Percentiles rank a stretch among this genome's conserved stretches.
These are phyloP conservation scores for Parazoanthus darwini DNA, from an alignment of 92 coral and sea anemone genomes.

Conservation along the genomic window DNA sequence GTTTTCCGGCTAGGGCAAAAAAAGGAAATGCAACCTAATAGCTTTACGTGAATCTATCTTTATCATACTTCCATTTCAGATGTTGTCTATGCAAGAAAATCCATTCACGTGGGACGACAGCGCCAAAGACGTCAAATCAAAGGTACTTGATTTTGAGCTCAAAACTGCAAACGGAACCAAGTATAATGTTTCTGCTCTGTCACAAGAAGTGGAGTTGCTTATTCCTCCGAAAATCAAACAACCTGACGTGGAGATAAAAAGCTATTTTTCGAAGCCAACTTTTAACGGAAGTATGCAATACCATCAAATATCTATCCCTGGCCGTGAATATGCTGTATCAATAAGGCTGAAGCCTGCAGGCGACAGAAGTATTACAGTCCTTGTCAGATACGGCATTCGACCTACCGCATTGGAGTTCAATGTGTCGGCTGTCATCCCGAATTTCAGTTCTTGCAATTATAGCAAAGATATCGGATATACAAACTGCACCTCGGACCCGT, in stretches of 20 bases:
- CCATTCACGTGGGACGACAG: slow-evolving; percentile 84
- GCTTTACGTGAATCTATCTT: too few relatives aligned
- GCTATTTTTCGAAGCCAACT: slow-evolving; percentile 72
- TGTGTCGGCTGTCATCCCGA: slow-evolving; percentile 64
- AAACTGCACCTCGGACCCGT: slow-evolving; percentile 70
- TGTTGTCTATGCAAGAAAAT: slow-evolving; percentile 65
- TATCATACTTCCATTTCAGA: slow-evolving; percentile 31
- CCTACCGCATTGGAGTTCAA: slow-evolving; percentile 66
- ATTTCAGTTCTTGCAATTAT: slow-evolving; percentile 61
- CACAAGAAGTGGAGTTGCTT: slow-evolving; percentile 58
- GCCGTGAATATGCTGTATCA: slow-evolving; percentile 66
- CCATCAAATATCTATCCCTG: slow-evolving; percentile 69
- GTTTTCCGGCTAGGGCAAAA: not conserved
- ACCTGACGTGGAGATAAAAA: slow-evolving; percentile 6
- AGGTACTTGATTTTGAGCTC: slow-evolving; percentile 74
- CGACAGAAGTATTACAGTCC: slow-evolving; percentile 55
- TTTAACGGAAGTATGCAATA: slow-evolving; percentile 78
- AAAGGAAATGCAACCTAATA: not conserved
- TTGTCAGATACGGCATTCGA: slow-evolving; percentile 62
- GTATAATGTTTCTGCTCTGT: slow-evolving; percentile 54
- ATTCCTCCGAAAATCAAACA: slow-evolving; percentile 47
- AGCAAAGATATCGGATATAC: slow-evolving; percentile 21
- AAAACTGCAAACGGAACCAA: slow-evolving; percentile 64
- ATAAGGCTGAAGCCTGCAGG: slow-evolving; percentile 55
- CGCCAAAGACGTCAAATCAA: slow-evolving; percentile 69